Evolutionary conservation across 2,113 vertebrate species (phyloP).

Genomic region (Delphinapterus leucas): DNA sequence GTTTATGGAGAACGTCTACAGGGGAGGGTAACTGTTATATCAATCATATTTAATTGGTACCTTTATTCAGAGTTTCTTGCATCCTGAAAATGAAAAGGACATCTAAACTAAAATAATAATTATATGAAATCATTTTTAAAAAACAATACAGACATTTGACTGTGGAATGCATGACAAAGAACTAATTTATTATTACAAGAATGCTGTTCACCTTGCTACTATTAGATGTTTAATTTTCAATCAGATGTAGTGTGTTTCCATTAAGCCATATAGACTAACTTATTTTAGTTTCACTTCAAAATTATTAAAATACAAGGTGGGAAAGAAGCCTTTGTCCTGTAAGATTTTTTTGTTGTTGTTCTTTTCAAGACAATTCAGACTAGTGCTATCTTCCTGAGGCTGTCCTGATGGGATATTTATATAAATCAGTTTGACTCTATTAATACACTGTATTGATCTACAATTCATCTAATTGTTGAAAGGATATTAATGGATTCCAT

Average conservation of each 20-base stretch:
- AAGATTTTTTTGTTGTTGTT: background rate
- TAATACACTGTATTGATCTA: slow-evolving; percentile 82
- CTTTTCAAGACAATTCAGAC: slow-evolving; percentile 15
- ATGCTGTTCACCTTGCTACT: slow-evolving; percentile 9
- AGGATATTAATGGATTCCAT: slow-evolving; percentile 83
- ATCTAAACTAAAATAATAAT: slow-evolving; percentile 33
- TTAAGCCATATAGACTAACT: slow-evolving; percentile 15
- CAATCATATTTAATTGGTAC: slow-evolving; percentile 60
- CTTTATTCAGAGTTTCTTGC: slow-evolving; percentile 31
- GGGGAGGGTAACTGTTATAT: slow-evolving; percentile 55
- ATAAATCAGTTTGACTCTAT: slow-evolving; percentile 77
- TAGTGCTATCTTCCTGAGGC: slow-evolving; percentile 32
- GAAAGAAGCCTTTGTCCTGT: slow-evolving; percentile 24
- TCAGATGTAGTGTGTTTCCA: background rate
- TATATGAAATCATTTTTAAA: background rate
- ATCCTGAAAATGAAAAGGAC: slow-evolving; percentile 47
- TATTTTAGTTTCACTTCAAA: slow-evolving; percentile 61
- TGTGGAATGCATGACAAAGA: background rate
- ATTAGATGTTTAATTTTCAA: slow-evolving; percentile 43
- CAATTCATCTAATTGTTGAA: slow-evolving; percentile 79
- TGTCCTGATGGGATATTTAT: slow-evolving; percentile 65
- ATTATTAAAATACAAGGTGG: slow-evolving; percentile 38
- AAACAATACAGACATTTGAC: slow-evolving; percentile 42
- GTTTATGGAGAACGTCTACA: slow-evolving; percentile 57
- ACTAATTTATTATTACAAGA: slow-evolving; percentile 34